phyloP scores from a whole-genome alignment of 2,888 invertebrate species.

The Trichopria drosophilae region DNA sequence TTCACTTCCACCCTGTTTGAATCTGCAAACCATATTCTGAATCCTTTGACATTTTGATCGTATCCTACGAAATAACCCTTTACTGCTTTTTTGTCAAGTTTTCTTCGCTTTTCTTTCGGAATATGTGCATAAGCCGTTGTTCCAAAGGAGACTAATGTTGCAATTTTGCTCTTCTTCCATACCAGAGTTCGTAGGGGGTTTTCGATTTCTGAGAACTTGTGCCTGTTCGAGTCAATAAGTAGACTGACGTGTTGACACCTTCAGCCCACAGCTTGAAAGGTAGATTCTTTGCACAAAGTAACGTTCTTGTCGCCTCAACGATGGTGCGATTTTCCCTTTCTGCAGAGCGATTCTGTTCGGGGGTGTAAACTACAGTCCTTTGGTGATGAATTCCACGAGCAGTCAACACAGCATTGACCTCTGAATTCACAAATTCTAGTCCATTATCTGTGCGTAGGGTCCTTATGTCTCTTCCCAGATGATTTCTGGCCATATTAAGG shows the following conservation, averaged over 20 bases:
- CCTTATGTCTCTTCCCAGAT: slow-evolving; percentile 15
- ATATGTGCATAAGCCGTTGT: slow-evolving; percentile 9
- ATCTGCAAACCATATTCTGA: slow-evolving; percentile 14
- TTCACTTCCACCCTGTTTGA: slow-evolving; percentile 10
- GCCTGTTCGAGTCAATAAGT: slow-evolving; percentile 28
- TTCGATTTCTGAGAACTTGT: slow-evolving; percentile 21
- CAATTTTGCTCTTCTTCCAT: slow-evolving; percentile 9
- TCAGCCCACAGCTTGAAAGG: slow-evolving; percentile 22
- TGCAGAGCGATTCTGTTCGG: slow-evolving; percentile 43
- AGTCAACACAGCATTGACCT: background rate
- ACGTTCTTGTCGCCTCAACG: slow-evolving; percentile 22
- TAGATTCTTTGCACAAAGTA: slow-evolving; percentile 19
- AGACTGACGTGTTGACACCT: slow-evolving; percentile 26
- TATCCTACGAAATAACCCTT: slow-evolving; percentile 8
- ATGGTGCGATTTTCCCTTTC: slow-evolving; percentile 26
- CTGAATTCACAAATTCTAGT: slow-evolving; percentile 18
- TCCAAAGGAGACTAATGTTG: slow-evolving; percentile 28
- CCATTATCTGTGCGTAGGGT: slow-evolving; percentile 27
- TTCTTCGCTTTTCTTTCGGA: slow-evolving; percentile 14
- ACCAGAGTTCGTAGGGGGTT: slow-evolving; percentile 32
- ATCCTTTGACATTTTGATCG: background rate
- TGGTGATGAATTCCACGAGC: slow-evolving; percentile 22
- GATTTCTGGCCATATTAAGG: slow-evolving; percentile 21
- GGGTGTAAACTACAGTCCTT: slow-evolving; percentile 25
- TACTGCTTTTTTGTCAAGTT: slow-evolving; percentile 19